Evolutionary conservation across 2,888 invertebrate genomes (phyloP).

Genomic region (Eugnorisma glareosa): DNA sequence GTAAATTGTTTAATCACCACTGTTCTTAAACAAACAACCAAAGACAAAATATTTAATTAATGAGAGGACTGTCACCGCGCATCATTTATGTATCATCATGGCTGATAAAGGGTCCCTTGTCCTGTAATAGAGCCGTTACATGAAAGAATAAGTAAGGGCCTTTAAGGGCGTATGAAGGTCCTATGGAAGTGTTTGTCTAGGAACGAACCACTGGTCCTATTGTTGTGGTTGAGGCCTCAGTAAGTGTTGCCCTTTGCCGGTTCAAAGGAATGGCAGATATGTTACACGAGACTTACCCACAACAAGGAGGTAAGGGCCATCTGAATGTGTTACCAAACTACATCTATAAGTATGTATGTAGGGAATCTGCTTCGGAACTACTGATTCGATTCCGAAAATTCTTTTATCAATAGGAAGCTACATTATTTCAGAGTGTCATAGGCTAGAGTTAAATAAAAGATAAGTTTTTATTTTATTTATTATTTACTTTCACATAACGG

Average conservation of each 20-base stretch:
- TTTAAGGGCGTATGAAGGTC: too few species aligned
- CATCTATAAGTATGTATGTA: neutral
- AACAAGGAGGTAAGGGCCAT: neutral
- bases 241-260: slow-evolving; percentile 8
- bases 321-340: neutral
- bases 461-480: too few species aligned
- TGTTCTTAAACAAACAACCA: neutral
- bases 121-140: slow-evolving; percentile 17
- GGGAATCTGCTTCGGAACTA: neutral
- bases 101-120: neutral
- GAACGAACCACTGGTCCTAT: neutral
- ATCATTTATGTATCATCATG: slow-evolving; percentile 22
- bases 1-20: neutral
- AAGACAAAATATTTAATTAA: slow-evolving; percentile 12
- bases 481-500: too few species aligned
- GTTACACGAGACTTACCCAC: neutral
- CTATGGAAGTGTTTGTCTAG: slow-evolving; percentile 24
- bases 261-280: neutral
- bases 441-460: neutral
- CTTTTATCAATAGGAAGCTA: neutral
- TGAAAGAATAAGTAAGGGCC: slow-evolving; percentile 1
- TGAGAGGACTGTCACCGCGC: neutral
- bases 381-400: neutral
- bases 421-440: neutral
- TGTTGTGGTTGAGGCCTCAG: slow-evolving; percentile 32